Conservation (phyloP, 2,113 vertebrate species). For the Ia io region DNA sequence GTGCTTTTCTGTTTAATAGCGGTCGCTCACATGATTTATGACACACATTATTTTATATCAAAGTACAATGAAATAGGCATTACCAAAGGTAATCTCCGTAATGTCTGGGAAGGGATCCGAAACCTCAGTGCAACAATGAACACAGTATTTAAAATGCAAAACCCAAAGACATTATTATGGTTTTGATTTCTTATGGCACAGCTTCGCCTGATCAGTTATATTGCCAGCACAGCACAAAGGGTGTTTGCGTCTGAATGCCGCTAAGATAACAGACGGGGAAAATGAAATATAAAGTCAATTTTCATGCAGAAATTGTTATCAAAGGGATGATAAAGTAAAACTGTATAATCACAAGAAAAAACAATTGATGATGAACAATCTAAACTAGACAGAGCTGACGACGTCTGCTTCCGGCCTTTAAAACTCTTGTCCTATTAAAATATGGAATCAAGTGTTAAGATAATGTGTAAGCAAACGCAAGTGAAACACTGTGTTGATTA, state of each 20-base stretch:
- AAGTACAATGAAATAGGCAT: constrained; percentile 90
- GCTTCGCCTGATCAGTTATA: constrained; percentile 86
- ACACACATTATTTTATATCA: constrained; percentile 90
- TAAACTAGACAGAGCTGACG: constrained; percentile 73
- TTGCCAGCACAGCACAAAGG: constrained; percentile 82
- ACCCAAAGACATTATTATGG: constrained; percentile 89
- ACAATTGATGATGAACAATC: constrained; percentile 80
- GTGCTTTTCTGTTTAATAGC: constrained; percentile 87
- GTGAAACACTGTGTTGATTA: constrained; percentile 58
- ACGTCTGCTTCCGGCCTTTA: constrained; percentile 72
- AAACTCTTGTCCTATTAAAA: constrained; percentile 80
- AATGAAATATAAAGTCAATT: constrained; percentile 87
- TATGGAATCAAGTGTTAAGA: constrained; percentile 73
- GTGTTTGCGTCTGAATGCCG: constrained; percentile 82
- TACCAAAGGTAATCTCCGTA: constrained; percentile 90
- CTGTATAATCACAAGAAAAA: constrained; percentile 79
- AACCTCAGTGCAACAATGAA: constrained; percentile 88
- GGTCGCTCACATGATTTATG: constrained; percentile 87
- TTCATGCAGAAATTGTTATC: constrained; percentile 86
- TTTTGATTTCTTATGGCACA: constrained; percentile 88
- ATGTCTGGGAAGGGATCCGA: constrained; percentile 89
- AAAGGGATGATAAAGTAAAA: constrained; percentile 87
- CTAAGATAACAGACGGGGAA: constrained; percentile 85
- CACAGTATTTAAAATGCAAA: constrained; percentile 91
- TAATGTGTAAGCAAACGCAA: constrained; percentile 79